These are phyloP conservation scores for Clarias gariepinus DNA, from an alignment of 2,113 vertebrate genomes.

Conservation along the genomic window DNA sequence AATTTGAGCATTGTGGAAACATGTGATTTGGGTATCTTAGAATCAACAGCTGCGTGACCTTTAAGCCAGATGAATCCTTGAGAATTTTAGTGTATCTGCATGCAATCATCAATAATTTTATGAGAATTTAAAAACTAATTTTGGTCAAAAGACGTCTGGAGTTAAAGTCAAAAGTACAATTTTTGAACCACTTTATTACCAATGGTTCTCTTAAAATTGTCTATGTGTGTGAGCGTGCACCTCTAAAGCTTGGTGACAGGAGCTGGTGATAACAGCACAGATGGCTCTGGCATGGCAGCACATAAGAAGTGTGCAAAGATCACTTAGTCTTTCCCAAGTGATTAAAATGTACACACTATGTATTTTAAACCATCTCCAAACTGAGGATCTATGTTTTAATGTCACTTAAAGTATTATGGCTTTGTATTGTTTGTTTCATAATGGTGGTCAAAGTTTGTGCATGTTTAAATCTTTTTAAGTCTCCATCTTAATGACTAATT, in stretches of 20 bases:
- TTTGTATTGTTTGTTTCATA: background rate
- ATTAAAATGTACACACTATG: constrained; percentile 13
- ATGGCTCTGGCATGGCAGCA: constrained; percentile 41
- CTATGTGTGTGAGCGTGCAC: background rate
- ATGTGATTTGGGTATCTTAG: constrained; percentile 38
- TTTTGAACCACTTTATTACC: background rate
- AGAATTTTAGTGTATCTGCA: background rate
- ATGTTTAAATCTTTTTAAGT: background rate
- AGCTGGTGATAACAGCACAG: constrained; percentile 39
- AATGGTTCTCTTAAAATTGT: background rate
- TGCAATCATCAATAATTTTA: background rate
- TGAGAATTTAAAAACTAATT: background rate
- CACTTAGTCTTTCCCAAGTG: constrained; percentile 16
- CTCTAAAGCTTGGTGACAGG: constrained; percentile 24
- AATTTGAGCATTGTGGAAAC: constrained; percentile 41
- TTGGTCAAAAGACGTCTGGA: background rate
- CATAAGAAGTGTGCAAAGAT: constrained; percentile 41
- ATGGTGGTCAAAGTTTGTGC: background rate
- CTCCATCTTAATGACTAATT: constrained; percentile 33
- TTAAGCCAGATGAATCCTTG: background rate
- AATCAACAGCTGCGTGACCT: constrained; percentile 40
- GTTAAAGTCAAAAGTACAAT: too few species aligned
- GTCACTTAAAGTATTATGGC: background rate
- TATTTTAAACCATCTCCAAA: constrained; percentile 1
- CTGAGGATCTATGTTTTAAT: background rate